Evolutionary conservation across 2,113 vertebrate genomes (phyloP), one percentile per base, ranked within the genome.

Genomic region (Alaudala cheleensis): DNA sequence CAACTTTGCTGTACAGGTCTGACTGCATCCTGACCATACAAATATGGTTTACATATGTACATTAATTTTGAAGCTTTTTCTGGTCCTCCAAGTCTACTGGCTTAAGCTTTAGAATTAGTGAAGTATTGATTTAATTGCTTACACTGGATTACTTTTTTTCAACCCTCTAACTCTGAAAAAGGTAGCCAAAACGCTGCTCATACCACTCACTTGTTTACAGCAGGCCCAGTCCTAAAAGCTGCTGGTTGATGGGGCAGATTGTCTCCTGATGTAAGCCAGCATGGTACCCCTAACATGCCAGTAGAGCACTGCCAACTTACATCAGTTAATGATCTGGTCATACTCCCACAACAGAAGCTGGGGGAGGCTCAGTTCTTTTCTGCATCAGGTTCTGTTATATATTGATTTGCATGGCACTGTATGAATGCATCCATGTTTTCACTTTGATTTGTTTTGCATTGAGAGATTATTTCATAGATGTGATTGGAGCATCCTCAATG

Each of bases 301-400:
- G 74, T 50, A 56, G 58, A 95, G 21, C 14, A 39, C 22, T 44
- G 58, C 74, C 94, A 92, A 16, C 3, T 86, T 58, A 37, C 24
- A 90, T 92, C 84, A 90, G 51, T 50, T 81, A 88, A 92, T 58
- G 84, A 93, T 81, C 81, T 77, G 49, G 54, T 62, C 66, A 80
- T 25, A 39, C 25, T 66, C 74, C 60, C 85, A 89, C 45, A 80
- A 61, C 5, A 93, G 42, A 66, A 88, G 64, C 54, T 71, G 54
- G 9, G 14, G 29, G 67, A 20, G 2, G 22, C 77, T 90, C 51
- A 72, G 40, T 29, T 71, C 50, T 80, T 37, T 56, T 29, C 72
- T 19, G 24, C 70, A 85, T 77, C 78, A 81, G 47, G 39, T 45
- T 89, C 40, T 89, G 47, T 34, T 56, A 53, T 16, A 40, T 23